Percentiles rank a stretch among this genome's conserved stretches.
Evolutionary conservation across 2,797 vertebrate species (phyloP).

Genomic region (Sibirionetta formosa): DNA sequence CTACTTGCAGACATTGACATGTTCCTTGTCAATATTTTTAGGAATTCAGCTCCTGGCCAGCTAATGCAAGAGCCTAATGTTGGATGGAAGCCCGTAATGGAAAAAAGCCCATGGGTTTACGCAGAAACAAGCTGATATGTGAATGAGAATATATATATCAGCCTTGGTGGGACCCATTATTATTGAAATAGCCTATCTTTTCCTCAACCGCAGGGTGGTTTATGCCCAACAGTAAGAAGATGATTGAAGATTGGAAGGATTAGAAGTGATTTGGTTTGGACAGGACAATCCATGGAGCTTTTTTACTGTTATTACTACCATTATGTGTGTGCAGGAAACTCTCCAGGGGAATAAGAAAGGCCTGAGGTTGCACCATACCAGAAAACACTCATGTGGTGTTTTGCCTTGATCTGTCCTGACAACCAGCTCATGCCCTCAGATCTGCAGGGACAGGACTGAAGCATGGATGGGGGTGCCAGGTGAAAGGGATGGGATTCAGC

Average conservation of each 20-base stretch:
- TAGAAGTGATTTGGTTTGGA: neutral
- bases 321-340: neutral
- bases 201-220: neutral
- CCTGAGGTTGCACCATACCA: neutral
- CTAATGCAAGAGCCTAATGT: neutral
- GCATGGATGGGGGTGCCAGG: neutral
- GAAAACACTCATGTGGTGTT: neutral
- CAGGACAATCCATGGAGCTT: neutral
- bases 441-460: neutral
- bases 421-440: neutral
- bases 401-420: neutral
- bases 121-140: neutral
- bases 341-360: neutral
- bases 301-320: neutral
- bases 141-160: neutral
- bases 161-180: neutral
- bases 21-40: neutral
- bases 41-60: neutral
- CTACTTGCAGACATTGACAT: neutral
- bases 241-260: neutral
- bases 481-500: neutral
- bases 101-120: neutral
- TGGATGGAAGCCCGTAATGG: conserved; percentile 6
- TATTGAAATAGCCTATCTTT: neutral
- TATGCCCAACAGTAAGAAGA: neutral